Percentiles rank a stretch among this genome's conserved stretches.
These are phyloP conservation scores for Drosophila maculinotata DNA, from an alignment of 2,888 invertebrate genomes.

Conservation along the genomic window DNA sequence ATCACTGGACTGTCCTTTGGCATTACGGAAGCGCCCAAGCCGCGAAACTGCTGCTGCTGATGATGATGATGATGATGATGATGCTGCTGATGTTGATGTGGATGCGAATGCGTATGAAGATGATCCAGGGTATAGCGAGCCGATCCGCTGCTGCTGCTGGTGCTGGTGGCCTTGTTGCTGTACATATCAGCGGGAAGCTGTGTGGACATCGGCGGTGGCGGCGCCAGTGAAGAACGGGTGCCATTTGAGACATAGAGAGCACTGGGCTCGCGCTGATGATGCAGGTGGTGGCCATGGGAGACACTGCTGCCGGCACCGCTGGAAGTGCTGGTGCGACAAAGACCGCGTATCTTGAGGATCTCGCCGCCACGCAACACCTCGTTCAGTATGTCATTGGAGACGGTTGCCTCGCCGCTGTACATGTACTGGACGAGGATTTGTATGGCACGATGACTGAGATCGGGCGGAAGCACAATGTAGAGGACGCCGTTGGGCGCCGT, in stretches of 20 bases:
- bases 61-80: slow-evolving; percentile 53
- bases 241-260: slow-evolving; percentile 72
- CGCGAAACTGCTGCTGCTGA: slow-evolving; percentile 77
- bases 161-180: slow-evolving; percentile 48
- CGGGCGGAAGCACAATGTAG: slow-evolving; percentile 92
- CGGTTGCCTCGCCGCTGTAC: slow-evolving; percentile 92
- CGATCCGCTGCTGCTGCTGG: slow-evolving; percentile 45
- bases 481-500: slow-evolving; percentile 86
- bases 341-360: slow-evolving; percentile 91
- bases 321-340: slow-evolving; percentile 87
- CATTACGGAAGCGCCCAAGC: slow-evolving; percentile 82
- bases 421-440: slow-evolving; percentile 94
- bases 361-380: slow-evolving; percentile 93
- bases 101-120: slow-evolving; percentile 54
- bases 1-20: slow-evolving; percentile 85
- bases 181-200: slow-evolving; percentile 68
- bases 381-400: slow-evolving; percentile 93
- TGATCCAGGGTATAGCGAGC: slow-evolving; percentile 61
- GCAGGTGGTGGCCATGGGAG: slow-evolving; percentile 55
- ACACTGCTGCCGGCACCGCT: slow-evolving; percentile 34
- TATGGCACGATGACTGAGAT: slow-evolving; percentile 91
- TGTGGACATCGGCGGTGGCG: slow-evolving; percentile 51
- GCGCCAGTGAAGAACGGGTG: slow-evolving; percentile 57
- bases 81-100: slow-evolving; percentile 50
- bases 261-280: slow-evolving; percentile 52